A percentile compares a stretch with the other conserved stretches of the same genome.
phyloP scores from a whole-genome alignment of 1,140 invertebrate genomes.

The Nasonia vitripennis region DNA sequence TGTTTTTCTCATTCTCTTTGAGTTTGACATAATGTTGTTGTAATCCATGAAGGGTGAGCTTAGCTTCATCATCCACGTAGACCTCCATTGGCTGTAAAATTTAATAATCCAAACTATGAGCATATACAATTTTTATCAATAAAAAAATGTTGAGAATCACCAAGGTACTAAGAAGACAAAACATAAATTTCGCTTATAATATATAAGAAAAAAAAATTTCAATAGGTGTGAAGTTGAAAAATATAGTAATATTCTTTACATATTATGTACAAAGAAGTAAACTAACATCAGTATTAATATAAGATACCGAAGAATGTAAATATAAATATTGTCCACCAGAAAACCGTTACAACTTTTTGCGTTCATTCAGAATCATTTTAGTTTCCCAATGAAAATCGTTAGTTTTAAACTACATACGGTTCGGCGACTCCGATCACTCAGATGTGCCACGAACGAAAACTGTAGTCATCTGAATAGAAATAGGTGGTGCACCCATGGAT shows the following conservation, averaged over 20 bases:
- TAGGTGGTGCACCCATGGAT: slow-evolving; percentile 55
- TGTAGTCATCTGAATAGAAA: slow-evolving; percentile 52
- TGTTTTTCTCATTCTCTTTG: slow-evolving; percentile 99
- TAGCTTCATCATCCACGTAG: slow-evolving; percentile 99
- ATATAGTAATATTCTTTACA: neutral
- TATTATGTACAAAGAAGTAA: too few species aligned
- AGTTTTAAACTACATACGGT: slow-evolving; percentile 54
- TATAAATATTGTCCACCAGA: too few species aligned
- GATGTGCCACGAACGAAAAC: slow-evolving; percentile 58
- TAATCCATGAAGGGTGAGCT: slow-evolving; percentile 98
- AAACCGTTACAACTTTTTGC: too few species aligned
- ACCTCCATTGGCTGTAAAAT: slow-evolving; percentile 97
- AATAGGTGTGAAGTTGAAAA: neutral
- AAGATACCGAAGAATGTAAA: too few species aligned
- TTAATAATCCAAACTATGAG: neutral
- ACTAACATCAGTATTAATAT: too few species aligned
- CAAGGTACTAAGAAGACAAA: too few species aligned
- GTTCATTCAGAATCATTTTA: too few species aligned
- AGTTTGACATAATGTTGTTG: slow-evolving; percentile 99
- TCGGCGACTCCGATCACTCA: slow-evolving; percentile 60
- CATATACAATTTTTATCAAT: neutral
- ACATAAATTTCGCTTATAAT: too few species aligned
- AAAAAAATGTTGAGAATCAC: too few species aligned
- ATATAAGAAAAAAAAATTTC: slow-evolving; percentile 45
- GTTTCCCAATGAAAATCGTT: too few species aligned